Evolutionary conservation across 2,888 invertebrate species (phyloP), one percentile per base, ranked within the genome.

Genomic region (Fragum sueziense): DNA sequence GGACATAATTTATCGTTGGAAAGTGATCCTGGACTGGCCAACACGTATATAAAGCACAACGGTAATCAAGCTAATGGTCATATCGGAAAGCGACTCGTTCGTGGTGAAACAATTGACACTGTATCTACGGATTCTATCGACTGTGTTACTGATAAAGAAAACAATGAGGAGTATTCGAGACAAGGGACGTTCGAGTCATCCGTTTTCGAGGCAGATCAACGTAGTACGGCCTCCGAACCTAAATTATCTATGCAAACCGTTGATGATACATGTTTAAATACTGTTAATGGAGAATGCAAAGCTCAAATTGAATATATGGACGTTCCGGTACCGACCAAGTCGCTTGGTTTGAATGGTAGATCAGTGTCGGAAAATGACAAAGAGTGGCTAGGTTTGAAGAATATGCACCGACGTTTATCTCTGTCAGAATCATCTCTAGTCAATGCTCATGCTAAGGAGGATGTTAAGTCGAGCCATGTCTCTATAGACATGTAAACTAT

Each of bases 71-170:
- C 75, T 31, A 84, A 84, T 33, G 84, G 84, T 0, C 81, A 84
- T 51, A 71, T 76, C 2, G 81, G 81, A 6, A 67, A 67, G 17
- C 81, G 79, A 57, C 72, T 84, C 17, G 77, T 75, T 7, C 51
- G 84, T 29, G 81, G 81, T 17, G 81, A 79, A 47, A 84, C 84
- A n/a, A 84, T 84, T 37, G 84, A 84, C 51, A 84, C 84, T 7
- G 41, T 62, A 9, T 84, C 84, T 37, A 79, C 84, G 17, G 84
- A 84, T 27, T 81, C 81, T 7, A 67, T 77, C n/a, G 84, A 81
- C 33, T 67, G 71, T 29, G 33, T 71, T 11, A 75, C 71, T 51
- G 81, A 81, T 25, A 71, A 74, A 25, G 61, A 54, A 29, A 52
- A 52, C 25, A 73, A 41, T 34, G 71, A 67, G 52, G 84, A 81